Evolutionary conservation across 2,888 invertebrate genomes (phyloP).

Genomic region (Drosophila mercatorum): DNA sequence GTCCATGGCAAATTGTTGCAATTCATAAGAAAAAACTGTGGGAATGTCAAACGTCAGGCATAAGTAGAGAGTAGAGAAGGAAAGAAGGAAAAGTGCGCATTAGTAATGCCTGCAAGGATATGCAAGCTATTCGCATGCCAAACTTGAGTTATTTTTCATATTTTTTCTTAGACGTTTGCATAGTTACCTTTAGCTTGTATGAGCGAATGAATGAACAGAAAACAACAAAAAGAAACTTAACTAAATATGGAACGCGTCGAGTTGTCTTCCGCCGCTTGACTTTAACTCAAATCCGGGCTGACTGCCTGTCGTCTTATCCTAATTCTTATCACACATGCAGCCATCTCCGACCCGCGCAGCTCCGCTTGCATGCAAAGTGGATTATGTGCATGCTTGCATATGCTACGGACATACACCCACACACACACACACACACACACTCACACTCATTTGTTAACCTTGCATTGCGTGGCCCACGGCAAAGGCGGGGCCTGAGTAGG

Average conservation of each 20-base stretch:
- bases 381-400: constrained; percentile 65
- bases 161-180: constrained; percentile 24
- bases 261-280: constrained; percentile 46
- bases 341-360: constrained; percentile 45
- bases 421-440: neutral
- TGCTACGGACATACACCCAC: constrained; percentile 26
- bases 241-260: constrained; percentile 27
- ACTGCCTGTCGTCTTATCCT: constrained; percentile 53
- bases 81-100: neutral
- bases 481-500: neutral
- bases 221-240: constrained; percentile 1
- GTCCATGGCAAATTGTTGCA: neutral
- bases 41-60: neutral
- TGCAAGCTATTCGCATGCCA: constrained; percentile 46
- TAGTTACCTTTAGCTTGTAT: constrained; percentile 33
- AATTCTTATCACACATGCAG: constrained; percentile 65
- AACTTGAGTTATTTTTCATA: constrained; percentile 18
- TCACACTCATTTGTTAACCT: constrained; percentile 16
- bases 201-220: neutral
- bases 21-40: neutral
- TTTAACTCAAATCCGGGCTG: constrained; percentile 48
- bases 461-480: constrained; percentile 34
- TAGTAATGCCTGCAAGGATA: constrained; percentile 41
- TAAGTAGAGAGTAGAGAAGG: neutral
- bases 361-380: constrained; percentile 72